Evolutionary conservation across 1,140 invertebrate genomes (phyloP).

Genomic region (Thaumetopoea pityocampa): DNA sequence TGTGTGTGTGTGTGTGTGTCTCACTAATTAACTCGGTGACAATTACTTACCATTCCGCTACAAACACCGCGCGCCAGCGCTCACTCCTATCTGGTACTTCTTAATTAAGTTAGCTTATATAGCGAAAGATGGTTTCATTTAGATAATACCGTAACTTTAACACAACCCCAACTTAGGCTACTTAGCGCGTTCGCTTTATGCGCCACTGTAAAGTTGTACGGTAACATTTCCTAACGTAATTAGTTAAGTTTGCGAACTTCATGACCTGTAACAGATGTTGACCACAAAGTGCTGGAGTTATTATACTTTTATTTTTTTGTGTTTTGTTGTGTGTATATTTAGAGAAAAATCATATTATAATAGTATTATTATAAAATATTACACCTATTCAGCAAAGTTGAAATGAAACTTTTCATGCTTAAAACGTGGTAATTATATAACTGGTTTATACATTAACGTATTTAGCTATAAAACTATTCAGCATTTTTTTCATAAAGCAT

Average conservation of each 20-base stretch:
- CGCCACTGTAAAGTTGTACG: slow-evolving; percentile 40
- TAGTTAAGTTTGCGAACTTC: slow-evolving; percentile 42
- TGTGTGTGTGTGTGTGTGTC: neutral
- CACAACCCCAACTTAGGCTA: slow-evolving; percentile 57
- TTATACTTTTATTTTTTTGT: no score
- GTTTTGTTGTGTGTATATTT: neutral
- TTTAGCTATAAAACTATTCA: no score
- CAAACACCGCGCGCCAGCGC: slow-evolving; percentile 49
- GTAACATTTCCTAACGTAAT: slow-evolving; percentile 43
- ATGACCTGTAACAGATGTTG: slow-evolving; percentile 41
- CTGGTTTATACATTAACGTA: no score
- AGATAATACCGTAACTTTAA: slow-evolving; percentile 75
- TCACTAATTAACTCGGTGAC: neutral
- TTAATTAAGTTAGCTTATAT: slow-evolving; percentile 78
- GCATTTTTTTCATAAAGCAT: no score
- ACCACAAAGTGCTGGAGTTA: slow-evolving; percentile 5
- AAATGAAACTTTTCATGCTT: no score
- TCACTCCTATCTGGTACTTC: slow-evolving; percentile 75
- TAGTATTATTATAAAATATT: no score
- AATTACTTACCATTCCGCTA: slow-evolving; percentile 38
- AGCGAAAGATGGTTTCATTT: slow-evolving; percentile 77
- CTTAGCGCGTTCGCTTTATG: slow-evolving; percentile 58
- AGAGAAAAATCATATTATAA: neutral
- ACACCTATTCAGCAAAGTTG: no score
- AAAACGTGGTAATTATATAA: no score